Conservation (phyloP, 2,888 invertebrate species). For the Steinernema carpocapsae region DNA sequence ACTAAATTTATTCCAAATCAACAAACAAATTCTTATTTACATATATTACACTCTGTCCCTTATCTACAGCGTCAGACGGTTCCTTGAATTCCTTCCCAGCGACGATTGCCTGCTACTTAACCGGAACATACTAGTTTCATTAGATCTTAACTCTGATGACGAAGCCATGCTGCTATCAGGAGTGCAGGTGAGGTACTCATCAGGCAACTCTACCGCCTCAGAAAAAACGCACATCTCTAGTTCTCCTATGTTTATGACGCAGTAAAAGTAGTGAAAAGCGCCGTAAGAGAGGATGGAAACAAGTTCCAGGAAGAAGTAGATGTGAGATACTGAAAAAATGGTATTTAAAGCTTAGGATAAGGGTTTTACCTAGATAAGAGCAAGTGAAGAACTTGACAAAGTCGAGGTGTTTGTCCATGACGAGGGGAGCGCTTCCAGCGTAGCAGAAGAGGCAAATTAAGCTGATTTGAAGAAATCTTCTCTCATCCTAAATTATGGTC, state of each 20-base stretch:
- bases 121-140: no score
- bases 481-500: not conserved
- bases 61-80: not conserved
- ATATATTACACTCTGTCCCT: not conserved
- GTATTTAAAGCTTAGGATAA: not conserved
- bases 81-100: not conserved
- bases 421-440: not conserved
- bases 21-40: constrained; percentile 14
- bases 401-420: constrained; percentile 27
- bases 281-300: constrained; percentile 7
- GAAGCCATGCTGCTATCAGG: no score
- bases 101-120: not conserved
- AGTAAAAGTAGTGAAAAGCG: constrained; percentile 27
- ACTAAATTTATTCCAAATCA: not conserved
- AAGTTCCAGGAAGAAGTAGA: constrained; percentile 10
- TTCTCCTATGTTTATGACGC: not conserved
- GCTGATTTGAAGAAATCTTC: not conserved
- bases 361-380: constrained; percentile 26
- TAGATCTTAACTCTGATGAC: no score
- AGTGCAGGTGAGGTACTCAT: no score
- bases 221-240: constrained; percentile 16
- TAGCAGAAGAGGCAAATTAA: constrained; percentile 8
- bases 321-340: constrained; percentile 5
- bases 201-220: not conserved
- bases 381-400: constrained; percentile 23